phyloP scores from a whole-genome alignment of 2,888 invertebrate species.

The Eupithecia subumbrata region DNA sequence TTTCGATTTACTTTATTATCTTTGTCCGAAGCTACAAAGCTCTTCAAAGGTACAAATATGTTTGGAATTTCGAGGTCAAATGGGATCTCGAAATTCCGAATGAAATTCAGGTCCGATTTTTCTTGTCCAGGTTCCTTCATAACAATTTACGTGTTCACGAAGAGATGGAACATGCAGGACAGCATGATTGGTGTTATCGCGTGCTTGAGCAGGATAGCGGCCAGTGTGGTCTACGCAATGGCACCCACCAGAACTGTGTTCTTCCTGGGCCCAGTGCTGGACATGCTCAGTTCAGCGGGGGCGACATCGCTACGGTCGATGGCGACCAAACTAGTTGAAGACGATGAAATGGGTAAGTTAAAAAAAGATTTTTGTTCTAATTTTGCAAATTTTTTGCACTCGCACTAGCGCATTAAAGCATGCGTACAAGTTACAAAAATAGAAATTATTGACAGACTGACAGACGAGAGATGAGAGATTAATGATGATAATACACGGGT shows the following conservation, averaged over 20 bases:
- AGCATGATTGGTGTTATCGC: conserved; percentile 79
- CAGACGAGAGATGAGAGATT: no score
- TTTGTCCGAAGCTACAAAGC: background rate
- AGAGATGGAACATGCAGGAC: conserved; percentile 79
- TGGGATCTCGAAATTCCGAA: background rate
- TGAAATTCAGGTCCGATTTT: background rate
- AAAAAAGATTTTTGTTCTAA: background rate
- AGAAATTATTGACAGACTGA: no score
- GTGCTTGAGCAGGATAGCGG: conserved; percentile 80
- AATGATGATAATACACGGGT: no score
- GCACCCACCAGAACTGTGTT: conserved; percentile 75
- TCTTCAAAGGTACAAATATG: background rate
- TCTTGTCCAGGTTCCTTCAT: conserved; percentile 75
- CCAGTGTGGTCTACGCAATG: conserved; percentile 78
- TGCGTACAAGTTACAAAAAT: no score
- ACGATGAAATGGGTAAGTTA: conserved; percentile 82
- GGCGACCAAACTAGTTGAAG: conserved; percentile 82
- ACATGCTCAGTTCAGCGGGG: conserved; percentile 83
- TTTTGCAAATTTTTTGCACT: background rate
- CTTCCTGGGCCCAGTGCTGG: conserved; percentile 81
- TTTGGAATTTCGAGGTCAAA: background rate
- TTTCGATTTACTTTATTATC: background rate
- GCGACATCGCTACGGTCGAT: conserved; percentile 84
- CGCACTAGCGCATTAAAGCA: background rate
- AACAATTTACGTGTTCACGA: conserved; percentile 81